Evolutionary conservation across 2,797 vertebrate species (phyloP), one percentile per base, ranked within the genome.

Genomic region (Glyptemys insculpta): DNA sequence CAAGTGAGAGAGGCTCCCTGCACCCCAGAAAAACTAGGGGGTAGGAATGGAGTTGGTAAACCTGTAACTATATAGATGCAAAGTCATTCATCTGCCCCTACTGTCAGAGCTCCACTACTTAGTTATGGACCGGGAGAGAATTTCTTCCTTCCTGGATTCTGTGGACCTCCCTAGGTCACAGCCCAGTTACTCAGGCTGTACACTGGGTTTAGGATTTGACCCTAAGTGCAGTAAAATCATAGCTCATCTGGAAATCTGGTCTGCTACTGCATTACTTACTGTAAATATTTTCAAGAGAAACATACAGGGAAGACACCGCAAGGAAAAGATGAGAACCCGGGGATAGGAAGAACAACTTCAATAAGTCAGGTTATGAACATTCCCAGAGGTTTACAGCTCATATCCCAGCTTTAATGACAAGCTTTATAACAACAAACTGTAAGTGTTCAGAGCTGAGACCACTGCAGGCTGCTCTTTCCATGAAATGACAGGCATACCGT

Each of bases 371-470:
- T 57, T 6, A 88, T n/a, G 37, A 94, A 62, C 59, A 85, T 84
- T 89, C 52, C 85, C 91, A 91, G 81, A 90, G 88, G 87, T 31
- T 68, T 49, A 54, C 37, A 68, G 83, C 83, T 97, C 44, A 56
- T 37, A 76, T 79, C 83, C 87, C 87, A 90, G n/a, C 27, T 83
- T 62, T 88, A 96, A 95, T 87, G 79, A 82, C 23, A 65, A 76
- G 72, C 89, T 95, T 81, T 84, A 41, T 68, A 90, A 86, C 54
- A 92, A 80, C 29, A 87, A 86, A 89, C 59, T 92, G 88, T 2
- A 81, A 86, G 34, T 1, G 4, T n/a, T 80, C 50, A 88, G 54
- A 68, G 74, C 84, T 81, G 44, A 65, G 83, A 27, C 53, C 76
- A 52, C 34, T 82, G 41, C 1, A 10, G 76, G 47, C 15, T 87